A percentile compares a stretch with the other conserved stretches of the same genome.
These are phyloP conservation scores for Alcedo atthis DNA, from an alignment of 2,797 vertebrate genomes.

Conservation along the genomic window DNA sequence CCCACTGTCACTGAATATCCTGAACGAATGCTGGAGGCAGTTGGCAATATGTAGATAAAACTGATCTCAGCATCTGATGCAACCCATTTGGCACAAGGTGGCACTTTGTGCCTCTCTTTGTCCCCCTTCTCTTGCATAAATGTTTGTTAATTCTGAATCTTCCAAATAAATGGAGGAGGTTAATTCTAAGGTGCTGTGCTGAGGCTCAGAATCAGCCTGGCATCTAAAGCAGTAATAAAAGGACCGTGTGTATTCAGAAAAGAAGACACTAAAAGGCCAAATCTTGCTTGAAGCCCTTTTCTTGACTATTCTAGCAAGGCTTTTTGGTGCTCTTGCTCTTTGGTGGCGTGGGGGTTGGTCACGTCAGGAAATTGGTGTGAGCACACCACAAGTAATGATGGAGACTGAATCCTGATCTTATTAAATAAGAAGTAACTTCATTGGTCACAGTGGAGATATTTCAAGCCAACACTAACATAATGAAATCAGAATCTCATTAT, in stretches of 20 bases:
- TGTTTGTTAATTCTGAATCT: not conserved
- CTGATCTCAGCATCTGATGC: conserved; percentile 2
- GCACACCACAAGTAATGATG: rapidly evolving
- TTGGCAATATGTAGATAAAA: not conserved
- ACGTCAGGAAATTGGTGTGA: not conserved
- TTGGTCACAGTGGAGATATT: not conserved
- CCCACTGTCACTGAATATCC: not conserved
- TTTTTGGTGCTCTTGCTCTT: not conserved
- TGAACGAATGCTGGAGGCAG: not conserved
- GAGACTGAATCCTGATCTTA: not conserved
- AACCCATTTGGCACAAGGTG: not conserved
- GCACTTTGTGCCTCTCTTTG: not conserved
- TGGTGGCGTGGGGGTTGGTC: not conserved
- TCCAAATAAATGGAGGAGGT: not conserved
- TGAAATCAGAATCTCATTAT: not conserved
- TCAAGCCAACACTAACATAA: not conserved
- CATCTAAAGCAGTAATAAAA: not conserved
- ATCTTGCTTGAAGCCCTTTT: not conserved
- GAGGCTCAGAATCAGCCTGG: not conserved
- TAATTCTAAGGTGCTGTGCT: not conserved
- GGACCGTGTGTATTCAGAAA: not conserved
- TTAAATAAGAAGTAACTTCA: not conserved
- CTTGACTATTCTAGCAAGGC: not conserved
- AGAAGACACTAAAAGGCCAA: not conserved
- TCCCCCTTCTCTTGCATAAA: not conserved